Base-by-base conservation (phyloP, 2,888 invertebrate genomes). In the Thumatha senex region DNA sequence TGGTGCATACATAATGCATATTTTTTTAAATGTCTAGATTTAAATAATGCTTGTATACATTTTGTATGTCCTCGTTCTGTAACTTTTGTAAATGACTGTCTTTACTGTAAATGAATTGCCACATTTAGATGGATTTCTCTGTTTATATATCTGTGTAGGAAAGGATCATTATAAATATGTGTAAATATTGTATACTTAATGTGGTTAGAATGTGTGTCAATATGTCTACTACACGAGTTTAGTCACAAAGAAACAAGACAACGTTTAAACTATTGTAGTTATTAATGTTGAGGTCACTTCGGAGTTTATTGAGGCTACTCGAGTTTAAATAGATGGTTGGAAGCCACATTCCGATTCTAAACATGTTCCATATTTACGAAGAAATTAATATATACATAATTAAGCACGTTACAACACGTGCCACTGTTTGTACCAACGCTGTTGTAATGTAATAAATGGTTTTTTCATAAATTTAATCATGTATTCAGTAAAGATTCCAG, bases 381-480 rank as follows among this genome's bases (percentile, higher is more conserved):
- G 55, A 50, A 49, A 52, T 46, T 46, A 51, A 54, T 52, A 46
- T 50, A 57, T 52, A 56, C 29, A 48, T 29, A 30, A 47, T 36
- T 34, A 35, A 48, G 47, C 53, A 50, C 58, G 57, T 57, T 38
- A 30, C 24, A 59, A 61, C n/a, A n/a, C 46, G 55, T 63, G 64
- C 60, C 60, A 69, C 59, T 66, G 72, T 82, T 82, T 79, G 77
- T 82, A 81, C 74, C 69, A 71, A 80, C 72, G 78, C 80, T 85
- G 83, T 84, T 86, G 82, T 86, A 78, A 78, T 78, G 70, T 74
- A 75, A 86, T 79, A 86, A 86, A 87, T 85, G 84, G 82, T 79
- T 86, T 83, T 45, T 45, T 13, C 13, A 24, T 59, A 72, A 61
- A 51, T 18, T 29, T 15, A 36, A 40, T 15, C 41, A 24, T 56